Conservation (phyloP, 2,113 vertebrate species). For the Clupea harengus region DNA sequence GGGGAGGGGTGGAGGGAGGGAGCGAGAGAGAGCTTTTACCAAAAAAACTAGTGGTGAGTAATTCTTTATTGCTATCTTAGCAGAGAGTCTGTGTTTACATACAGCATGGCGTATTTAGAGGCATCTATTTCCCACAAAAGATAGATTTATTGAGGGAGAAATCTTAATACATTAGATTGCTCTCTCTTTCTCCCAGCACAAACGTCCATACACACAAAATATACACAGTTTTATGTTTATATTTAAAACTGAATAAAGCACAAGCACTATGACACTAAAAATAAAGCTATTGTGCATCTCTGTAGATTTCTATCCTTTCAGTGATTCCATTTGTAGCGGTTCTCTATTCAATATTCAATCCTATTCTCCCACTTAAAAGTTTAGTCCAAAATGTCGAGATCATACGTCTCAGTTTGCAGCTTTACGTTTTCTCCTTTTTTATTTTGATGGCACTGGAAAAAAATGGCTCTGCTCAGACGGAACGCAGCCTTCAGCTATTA, state of each 20-base stretch:
- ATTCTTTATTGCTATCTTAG: slow-evolving; percentile 5
- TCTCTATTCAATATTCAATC: neutral
- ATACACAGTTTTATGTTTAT: neutral
- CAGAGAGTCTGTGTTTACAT: neutral
- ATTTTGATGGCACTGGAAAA: slow-evolving; percentile 4
- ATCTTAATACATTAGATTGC: neutral
- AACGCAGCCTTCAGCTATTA: slow-evolving; percentile 20
- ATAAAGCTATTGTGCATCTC: neutral
- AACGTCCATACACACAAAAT: neutral
- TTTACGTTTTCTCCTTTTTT: neutral
- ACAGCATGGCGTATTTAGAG: neutral
- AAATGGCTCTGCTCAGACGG: slow-evolving; percentile 7
- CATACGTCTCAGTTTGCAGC: slow-evolving; percentile 7
- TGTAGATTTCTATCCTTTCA: neutral
- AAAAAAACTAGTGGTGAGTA: slow-evolving; percentile 6
- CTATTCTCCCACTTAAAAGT: neutral
- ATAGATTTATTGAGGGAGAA: neutral
- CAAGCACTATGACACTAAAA: neutral
- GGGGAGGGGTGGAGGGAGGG: neutral
- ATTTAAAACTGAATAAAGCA: neutral
- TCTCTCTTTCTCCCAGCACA: slow-evolving; percentile 12
- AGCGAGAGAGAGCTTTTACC: slow-evolving; percentile 7
- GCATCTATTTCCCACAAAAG: neutral
- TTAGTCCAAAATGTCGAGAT: neutral
- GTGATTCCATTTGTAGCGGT: neutral